Evolutionary conservation across 1,140 invertebrate species (phyloP).

Genomic region (Venturia canescens): DNA sequence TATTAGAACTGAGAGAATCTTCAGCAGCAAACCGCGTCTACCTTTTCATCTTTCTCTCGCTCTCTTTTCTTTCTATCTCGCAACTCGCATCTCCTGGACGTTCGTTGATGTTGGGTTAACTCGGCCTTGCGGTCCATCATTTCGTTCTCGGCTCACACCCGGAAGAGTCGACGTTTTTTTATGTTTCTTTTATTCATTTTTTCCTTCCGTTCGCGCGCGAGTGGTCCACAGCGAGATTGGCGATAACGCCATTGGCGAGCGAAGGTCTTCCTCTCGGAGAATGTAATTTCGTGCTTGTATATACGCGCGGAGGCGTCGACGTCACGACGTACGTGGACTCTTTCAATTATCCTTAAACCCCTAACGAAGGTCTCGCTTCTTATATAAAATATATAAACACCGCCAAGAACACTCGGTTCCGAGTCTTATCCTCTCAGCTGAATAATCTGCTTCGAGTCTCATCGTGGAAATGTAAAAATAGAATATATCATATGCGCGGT

Average conservation of each 20-base stretch:
- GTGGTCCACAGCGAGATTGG: neutral
- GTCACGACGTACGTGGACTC: conserved; percentile 2
- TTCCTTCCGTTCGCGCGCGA: neutral
- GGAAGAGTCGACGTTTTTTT: neutral
- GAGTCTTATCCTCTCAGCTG: conserved; percentile 15
- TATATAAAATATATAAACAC: conserved; percentile 6
- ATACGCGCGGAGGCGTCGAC: neutral
- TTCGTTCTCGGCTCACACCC: neutral
- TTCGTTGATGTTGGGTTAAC: neutral
- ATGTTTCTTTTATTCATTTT: neutral
- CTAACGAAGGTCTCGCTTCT: conserved; percentile 2
- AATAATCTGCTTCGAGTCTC: neutral
- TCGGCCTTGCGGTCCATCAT: conserved; percentile 21
- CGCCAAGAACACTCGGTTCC: neutral
- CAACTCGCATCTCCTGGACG: too few relatives aligned
- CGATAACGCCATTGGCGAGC: neutral
- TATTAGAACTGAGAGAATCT: conserved; percentile 2
- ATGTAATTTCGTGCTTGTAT: conserved; percentile 4
- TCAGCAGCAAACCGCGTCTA: neutral
- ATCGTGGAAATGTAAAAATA: neutral
- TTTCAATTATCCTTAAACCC: conserved; percentile 18
- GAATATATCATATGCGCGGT: neutral
- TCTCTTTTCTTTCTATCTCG: neutral
- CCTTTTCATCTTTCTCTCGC: neutral
- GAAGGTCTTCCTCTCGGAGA: conserved; percentile 13